phyloP scores from a whole-genome alignment of 23 tunicate species.

The Ascidia mentula region DNA sequence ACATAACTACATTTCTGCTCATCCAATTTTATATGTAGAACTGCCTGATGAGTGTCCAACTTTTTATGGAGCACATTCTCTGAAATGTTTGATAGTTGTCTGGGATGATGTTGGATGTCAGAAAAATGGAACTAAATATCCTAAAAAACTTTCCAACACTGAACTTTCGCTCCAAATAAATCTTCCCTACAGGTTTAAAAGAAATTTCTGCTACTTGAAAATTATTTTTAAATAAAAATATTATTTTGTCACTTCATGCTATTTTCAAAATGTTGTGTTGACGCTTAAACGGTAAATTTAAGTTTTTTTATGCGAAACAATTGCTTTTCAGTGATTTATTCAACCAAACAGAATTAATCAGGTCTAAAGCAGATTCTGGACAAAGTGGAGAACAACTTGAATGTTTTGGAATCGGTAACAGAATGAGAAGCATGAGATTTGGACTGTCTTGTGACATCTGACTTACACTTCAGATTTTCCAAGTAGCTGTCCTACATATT shows the following conservation, averaged over 20 bases:
- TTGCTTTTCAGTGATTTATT: not conserved
- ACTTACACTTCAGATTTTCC: not conserved
- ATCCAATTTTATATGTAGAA: no score
- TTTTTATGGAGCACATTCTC: slow-evolving; percentile 2
- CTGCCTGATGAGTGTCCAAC: slow-evolving; percentile 16
- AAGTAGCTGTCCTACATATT: not conserved
- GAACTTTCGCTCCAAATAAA: not conserved
- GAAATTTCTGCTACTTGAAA: no score
- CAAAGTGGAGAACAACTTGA: not conserved
- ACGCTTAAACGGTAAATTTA: no score
- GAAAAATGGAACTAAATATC: slow-evolving; percentile 3
- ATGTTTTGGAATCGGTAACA: slow-evolving; percentile 18
- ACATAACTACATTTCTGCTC: not conserved
- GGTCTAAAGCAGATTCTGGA: not conserved
- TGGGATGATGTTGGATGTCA: slow-evolving; percentile 1
- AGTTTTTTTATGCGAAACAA: no score
- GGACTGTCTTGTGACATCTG: not conserved
- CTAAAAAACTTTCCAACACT: not conserved
- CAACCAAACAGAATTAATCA: not conserved
- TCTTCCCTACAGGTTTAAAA: not conserved
- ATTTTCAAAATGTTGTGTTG: no score
- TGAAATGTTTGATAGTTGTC: slow-evolving; percentile 16
- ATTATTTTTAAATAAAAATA: no score
- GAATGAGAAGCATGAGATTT: not conserved
- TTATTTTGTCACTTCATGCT: no score